Evolutionary conservation across 2,888 invertebrate genomes (phyloP).

Genomic region (Ophion ventricosus): DNA sequence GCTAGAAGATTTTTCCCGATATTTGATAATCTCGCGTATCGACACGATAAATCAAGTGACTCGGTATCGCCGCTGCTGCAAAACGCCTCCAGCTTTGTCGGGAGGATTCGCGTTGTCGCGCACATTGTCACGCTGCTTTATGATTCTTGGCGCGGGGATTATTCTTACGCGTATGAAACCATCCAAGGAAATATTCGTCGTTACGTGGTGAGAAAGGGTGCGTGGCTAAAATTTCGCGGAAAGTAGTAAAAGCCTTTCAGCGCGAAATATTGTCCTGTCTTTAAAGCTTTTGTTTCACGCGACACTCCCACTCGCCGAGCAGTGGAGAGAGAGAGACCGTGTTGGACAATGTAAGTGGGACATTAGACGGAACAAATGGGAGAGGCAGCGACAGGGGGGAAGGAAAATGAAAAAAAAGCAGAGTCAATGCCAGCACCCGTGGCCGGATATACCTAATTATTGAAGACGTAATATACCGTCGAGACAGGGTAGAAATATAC

Average conservation of each 20-base stretch:
- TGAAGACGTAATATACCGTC: constrained; percentile 54
- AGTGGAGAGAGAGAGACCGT: constrained; percentile 35
- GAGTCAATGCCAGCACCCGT: constrained; percentile 14
- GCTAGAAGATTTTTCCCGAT: too few relatives aligned
- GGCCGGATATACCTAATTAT: constrained; percentile 60
- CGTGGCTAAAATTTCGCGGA: constrained; percentile 12
- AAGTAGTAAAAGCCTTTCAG: constrained; percentile 41
- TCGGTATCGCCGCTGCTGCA: not conserved
- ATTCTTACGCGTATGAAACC: not conserved
- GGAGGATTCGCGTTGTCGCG: not conserved
- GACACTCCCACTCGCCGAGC: not conserved
- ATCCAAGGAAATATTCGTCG: constrained; percentile 22
- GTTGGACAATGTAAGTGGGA: constrained; percentile 59
- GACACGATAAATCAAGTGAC: constrained; percentile 1
- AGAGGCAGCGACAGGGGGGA: not conserved
- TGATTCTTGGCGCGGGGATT: not conserved
- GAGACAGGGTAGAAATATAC: constrained; percentile 38
- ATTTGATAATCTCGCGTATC: not conserved
- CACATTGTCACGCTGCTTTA: not conserved
- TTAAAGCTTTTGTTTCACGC: constrained; percentile 43
- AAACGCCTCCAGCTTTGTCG: not conserved
- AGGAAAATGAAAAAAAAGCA: constrained; percentile 13
- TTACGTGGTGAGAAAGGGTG: constrained; percentile 2
- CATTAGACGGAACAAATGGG: constrained; percentile 55
- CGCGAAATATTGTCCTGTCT: constrained; percentile 46